Evolutionary conservation across 1,140 invertebrate species (phyloP).

Genomic region (Whitmania pigra): DNA sequence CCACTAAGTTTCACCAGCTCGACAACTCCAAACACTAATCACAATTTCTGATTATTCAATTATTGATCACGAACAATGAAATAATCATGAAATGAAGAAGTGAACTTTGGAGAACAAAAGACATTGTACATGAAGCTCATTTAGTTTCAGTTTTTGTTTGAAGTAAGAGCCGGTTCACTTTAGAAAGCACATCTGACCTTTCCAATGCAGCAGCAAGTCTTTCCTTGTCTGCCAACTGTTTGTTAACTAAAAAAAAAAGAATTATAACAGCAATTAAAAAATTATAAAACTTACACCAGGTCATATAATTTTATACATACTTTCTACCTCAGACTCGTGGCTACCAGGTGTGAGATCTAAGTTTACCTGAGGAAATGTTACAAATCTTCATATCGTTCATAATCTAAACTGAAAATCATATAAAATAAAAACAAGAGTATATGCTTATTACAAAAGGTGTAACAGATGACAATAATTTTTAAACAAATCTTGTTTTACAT

Average conservation of each 20-base stretch:
- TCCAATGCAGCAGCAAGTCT: conserved; percentile 90
- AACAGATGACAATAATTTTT: background rate
- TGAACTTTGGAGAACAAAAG: too few species aligned
- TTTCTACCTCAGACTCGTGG: conserved; percentile 72
- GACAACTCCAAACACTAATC: too few species aligned
- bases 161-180: conserved; percentile 77
- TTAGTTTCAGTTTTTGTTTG: background rate
- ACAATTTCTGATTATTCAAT: too few species aligned
- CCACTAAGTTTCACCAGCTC: too few species aligned
- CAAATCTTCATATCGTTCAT: too few species aligned
- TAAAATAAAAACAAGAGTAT: background rate
- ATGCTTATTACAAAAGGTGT: too few species aligned
- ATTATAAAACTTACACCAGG: background rate
- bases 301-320: conserved; percentile 28
- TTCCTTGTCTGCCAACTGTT: conserved; percentile 95
- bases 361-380: conserved; percentile 60
- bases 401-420: background rate
- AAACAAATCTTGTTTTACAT: too few species aligned
- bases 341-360: conserved; percentile 82
- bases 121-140: background rate
- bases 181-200: conserved; percentile 73
- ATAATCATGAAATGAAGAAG: too few species aligned
- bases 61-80: too few species aligned
- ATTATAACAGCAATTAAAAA: background rate
- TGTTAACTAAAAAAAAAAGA: conserved; percentile 58